Evolutionary conservation across 2,113 vertebrate species (phyloP).

Genomic region (Sarotherodon lohbergeri): DNA sequence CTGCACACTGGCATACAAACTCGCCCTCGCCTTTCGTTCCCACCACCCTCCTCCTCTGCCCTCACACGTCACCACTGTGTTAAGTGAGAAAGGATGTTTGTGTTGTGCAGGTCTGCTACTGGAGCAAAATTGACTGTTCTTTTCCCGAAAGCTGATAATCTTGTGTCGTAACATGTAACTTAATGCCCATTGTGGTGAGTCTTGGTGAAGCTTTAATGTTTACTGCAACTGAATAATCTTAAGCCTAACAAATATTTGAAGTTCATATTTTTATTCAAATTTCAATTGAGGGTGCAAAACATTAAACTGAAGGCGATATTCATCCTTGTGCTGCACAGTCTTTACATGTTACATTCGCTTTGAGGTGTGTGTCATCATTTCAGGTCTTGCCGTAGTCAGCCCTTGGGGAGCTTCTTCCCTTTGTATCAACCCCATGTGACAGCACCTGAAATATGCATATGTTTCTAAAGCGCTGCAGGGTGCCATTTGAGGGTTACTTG

Average conservation of each 20-base stretch:
- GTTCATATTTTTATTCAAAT: neutral
- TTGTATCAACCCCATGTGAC: conserved; percentile 31
- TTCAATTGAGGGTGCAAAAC: neutral
- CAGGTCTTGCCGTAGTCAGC: neutral
- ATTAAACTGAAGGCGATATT: neutral
- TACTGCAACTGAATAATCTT: neutral
- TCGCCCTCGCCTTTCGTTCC: neutral
- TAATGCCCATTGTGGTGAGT: neutral
- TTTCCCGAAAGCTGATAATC: neutral
- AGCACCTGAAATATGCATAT: conserved; percentile 71
- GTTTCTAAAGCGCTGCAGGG: conserved; percentile 4
- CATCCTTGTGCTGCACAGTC: conserved; percentile 2
- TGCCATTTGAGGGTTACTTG: conserved; percentile 33
- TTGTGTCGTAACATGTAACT: neutral
- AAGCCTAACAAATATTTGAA: neutral
- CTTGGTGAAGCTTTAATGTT: neutral
- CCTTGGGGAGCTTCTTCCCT: neutral
- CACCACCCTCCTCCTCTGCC: neutral
- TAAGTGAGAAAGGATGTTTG: neutral
- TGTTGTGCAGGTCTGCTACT: neutral
- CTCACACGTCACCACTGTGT: neutral
- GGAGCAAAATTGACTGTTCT: neutral
- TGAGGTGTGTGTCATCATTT: conserved; percentile 32
- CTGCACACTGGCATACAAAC: neutral
- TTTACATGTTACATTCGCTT: conserved; percentile 19